Evolutionary conservation across 1,140 invertebrate species (phyloP), one percentile per base, ranked within the genome.

Genomic region (Thaumetopoea pityocampa): DNA sequence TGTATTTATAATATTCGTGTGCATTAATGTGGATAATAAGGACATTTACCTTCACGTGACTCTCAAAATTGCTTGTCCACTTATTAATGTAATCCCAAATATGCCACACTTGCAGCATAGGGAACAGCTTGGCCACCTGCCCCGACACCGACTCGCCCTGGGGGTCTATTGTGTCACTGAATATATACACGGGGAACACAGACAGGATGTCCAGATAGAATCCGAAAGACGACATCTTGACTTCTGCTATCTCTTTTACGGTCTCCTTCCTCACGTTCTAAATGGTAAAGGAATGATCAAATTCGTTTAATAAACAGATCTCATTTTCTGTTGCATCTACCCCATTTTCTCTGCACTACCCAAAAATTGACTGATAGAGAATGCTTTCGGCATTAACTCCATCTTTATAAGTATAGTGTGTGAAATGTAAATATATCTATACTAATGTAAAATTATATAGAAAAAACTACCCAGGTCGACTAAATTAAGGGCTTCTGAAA

Each of bases 191-290:
- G 0, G 78, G 78, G 22, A 80, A 83, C 14, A 80, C 56, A 3
- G 76, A 80, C 11, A 83, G 6, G 5, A 83, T 53, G 33, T 83
- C 79, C 4, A 83, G 26, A 35, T 83, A 83, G 40, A 83, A 83
- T 2, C 79, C 73, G 20, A 76, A 11, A 1, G 60, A 50, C 1
- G 69, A 51, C 73, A 83, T 79, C 63, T 83, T 83, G 8, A 65
- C 60, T 48, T 80, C 70, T 1, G 68, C 66, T 63, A 82, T 82
- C 26, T 78, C 73, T 12, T 53, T 65, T 3, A 80, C 59, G 9
- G 78, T 77, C 38, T 57, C 63, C 53, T 74, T 80, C 43, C 60
- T 58, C 3, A 53, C 22, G 27, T 67, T 70, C 78, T 82, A 17
- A 15, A 16, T 17, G 1, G 7, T 5, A 11, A 11, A 9, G 5